Conservation (phyloP, 2,888 invertebrate genomes). For the Lepidochrysops patricia region DNA sequence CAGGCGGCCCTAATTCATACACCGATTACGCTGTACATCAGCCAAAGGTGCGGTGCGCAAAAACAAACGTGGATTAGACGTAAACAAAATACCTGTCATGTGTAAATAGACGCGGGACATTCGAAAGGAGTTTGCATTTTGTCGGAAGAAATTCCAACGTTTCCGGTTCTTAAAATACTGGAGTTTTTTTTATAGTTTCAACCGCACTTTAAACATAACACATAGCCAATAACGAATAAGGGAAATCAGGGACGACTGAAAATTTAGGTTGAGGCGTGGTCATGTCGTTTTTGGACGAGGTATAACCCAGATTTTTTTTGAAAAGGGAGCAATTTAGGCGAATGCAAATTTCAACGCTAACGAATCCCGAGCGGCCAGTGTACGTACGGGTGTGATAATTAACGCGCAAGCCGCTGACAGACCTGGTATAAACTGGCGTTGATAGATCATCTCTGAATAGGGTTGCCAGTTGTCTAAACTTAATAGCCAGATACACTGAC, state of each 20-base stretch:
- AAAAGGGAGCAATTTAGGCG: not conserved
- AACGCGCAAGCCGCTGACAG: conserved; percentile 52
- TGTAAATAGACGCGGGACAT: not conserved
- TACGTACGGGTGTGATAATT: conserved; percentile 46
- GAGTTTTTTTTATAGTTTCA: too few relatives aligned
- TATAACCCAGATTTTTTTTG: not conserved
- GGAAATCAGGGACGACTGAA: not conserved
- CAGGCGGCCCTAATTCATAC: conserved; percentile 42
- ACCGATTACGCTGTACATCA: conserved; percentile 34
- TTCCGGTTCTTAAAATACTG: not conserved
- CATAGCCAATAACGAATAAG: not conserved
- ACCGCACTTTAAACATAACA: not conserved
- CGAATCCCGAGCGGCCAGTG: conserved; percentile 16
- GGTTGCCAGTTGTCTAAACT: too few relatives aligned
- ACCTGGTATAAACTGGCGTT: conserved; percentile 35
- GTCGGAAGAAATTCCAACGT: not conserved
- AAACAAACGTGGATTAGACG: conserved; percentile 40
- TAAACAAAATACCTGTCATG: conserved; percentile 26
- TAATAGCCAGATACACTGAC: too few relatives aligned
- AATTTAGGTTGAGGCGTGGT: not conserved
- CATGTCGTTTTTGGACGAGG: too few relatives aligned
- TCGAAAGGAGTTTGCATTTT: not conserved
- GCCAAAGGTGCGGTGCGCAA: conserved; percentile 61
- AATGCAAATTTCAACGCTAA: not conserved
- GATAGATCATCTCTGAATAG: conserved; percentile 48